Base-by-base conservation (phyloP, 2,113 vertebrate genomes). In the Crotalus helleri region DNA sequence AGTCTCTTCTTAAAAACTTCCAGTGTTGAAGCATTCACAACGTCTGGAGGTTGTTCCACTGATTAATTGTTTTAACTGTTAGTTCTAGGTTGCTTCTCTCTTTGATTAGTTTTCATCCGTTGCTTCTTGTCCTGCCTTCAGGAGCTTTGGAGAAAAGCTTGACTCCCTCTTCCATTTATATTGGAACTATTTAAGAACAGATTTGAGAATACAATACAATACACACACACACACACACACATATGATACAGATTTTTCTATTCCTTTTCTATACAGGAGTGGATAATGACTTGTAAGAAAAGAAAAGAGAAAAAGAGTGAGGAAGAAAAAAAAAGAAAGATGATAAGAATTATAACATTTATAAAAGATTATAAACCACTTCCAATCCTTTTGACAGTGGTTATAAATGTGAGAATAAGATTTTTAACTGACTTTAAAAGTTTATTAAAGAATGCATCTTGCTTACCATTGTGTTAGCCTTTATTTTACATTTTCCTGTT, bases 401-500 rank as follows among this genome's bases (percentile, higher is more conserved):
- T 86, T 86, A 49, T 49, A 86, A 49, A 86, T 86, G 23, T 26
- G 10, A 86, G 4, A 12, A 13, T 89, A 13, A 33, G 12, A 1
- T 81, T 55, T 89, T 92, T 5, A 29, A 51, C 15, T 74, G 24
- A 2, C 33, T 33, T 33, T 33, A 33, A 33, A 33, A 33, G 33
- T 39, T 74, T 24, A 10, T 55, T 96, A 81, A 91, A 26, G 61
- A 90, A 10, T n/a, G 92, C 29, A 6, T 11, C 49, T 86, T 61
- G 13, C 21, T 58, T 94, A 15, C 1, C 90, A 90, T 21, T 51
- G 69, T 74, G 19, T 39, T 92, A 87, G 49, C 92, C 55, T 93
- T 85, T 93, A 87, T 88, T 95, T 54, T 58, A 0, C 64, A 33
- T 95, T 95, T 94, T 51, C n/a, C 61, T 95, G 33, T 89, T 93